phyloP scores from a whole-genome alignment of 2,797 vertebrate genomes.

The Potorous gilbertii region DNA sequence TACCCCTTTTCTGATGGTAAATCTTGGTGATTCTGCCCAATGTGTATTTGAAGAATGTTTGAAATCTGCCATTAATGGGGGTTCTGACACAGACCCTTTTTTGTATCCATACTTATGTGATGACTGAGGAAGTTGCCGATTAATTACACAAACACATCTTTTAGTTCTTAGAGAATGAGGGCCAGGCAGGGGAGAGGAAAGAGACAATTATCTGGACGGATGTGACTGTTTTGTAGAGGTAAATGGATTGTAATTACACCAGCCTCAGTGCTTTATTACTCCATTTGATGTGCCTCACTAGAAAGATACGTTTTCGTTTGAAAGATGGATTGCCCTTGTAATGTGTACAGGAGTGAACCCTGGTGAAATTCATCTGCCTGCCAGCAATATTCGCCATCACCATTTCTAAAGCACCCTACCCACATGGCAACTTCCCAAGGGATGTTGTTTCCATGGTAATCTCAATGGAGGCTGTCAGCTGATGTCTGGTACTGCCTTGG shows the following conservation, averaged over 20 bases:
- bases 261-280: not conserved
- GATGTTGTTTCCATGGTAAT: conserved; percentile 94
- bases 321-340: conserved; percentile 49
- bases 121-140: conserved; percentile 47
- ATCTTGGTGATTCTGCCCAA: conserved; percentile 35
- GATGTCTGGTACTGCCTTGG: conserved; percentile 88
- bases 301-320: conserved; percentile 19
- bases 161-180: conserved; percentile 49
- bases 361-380: conserved; percentile 72
- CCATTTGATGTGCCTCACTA: not conserved
- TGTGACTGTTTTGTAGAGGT: conserved; percentile 34
- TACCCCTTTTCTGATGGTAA: conserved; percentile 26
- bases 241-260: not conserved
- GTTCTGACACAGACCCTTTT: conserved; percentile 39
- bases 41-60: conserved; percentile 31
- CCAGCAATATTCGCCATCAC: conserved; percentile 63
- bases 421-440: conserved; percentile 90
- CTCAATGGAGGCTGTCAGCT: conserved; percentile 89
- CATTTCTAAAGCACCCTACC: conserved; percentile 77
- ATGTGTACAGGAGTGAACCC: conserved; percentile 48
- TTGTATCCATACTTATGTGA: conserved; percentile 33
- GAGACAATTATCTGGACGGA: conserved; percentile 51
- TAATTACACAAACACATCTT: conserved; percentile 47
- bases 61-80: conserved; percentile 37
- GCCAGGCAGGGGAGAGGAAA: conserved; percentile 46